Evolutionary conservation across 2,888 invertebrate species (phyloP), one percentile per base, ranked within the genome.

Genomic region (Nomada goodeniana): DNA sequence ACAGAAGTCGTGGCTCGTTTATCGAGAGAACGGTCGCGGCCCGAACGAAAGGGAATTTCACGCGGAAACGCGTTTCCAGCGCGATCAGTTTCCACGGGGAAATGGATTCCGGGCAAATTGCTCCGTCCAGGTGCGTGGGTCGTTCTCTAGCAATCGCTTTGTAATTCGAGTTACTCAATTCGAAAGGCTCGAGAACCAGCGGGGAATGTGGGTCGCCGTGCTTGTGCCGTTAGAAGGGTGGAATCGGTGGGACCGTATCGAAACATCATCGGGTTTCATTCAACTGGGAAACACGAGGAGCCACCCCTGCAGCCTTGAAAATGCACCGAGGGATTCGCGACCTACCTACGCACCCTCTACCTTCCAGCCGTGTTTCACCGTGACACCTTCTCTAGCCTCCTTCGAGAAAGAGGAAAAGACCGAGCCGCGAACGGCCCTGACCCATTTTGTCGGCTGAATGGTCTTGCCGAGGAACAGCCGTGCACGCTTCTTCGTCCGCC

Each of bases 391-490:
- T 76, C 74, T 64, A 75, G 57, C 76, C 69, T 76, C 70, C 53
- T 73, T 69, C 59, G 73, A 77, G 83, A 86, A 85, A 74, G 84
- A 89, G 86, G 89, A 89, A 90, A 87, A 85, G 85, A 72, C 70
- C 50, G 55, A 63, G 67, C 75, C 78, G 61, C 55, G 44, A 55
- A 36, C 85, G 89, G 83, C 91, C 90, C 85, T 91, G 91, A 91
- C 90, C 91, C 82, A 91, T 90, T 90, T 91, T 75, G 23, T 63
- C 63, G 76, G 68, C 78, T 87, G 86, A 90, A 90, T 88, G 86
- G 78, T 61, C 52, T 71, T 76, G 55, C 80, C 86, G 76, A 71
- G 63, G 63, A 78, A 69, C 69, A 55, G 72, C 76, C 53, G n/a
- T 42, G n/a, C 71, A 23, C 72, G 67, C 55, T 69, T 57, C 68